Evolutionary conservation across 2,797 vertebrate genomes (phyloP), one percentile per base, ranked within the genome.

Genomic region (Florisuga fusca): DNA sequence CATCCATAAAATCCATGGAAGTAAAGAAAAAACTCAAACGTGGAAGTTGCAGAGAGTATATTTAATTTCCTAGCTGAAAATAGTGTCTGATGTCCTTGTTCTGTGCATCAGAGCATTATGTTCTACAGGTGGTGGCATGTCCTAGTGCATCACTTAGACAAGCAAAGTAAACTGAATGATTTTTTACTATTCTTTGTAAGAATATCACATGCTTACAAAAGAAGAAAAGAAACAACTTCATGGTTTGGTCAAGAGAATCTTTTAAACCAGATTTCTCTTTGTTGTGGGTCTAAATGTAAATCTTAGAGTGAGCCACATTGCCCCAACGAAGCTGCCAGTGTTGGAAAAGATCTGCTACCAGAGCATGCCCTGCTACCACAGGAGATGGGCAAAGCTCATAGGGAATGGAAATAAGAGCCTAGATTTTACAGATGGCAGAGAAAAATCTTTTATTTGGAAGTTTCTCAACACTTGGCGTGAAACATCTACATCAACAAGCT

Each of bases 91-190:
- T 57, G n/a, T 34, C n/a, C 34, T 16, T 23, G 31, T 38, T 66
- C 38, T 51, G 29, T 71, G 59, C 34, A 53, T 51, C 21, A 33
- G n/a, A 36, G 53, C 46, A 15, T n/a, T 46, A 38, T 0, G 0
- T 43, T 63, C 67, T 72, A 31, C 1, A 45, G 62, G 48, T 26
- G 5, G 10, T 66, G 26, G 23, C 54, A 9, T 9, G 62, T 19
- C 36, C 67, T 54, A 48, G 26, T 33, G 13, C 61, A 34, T 50
- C 53, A 43, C 21, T 64, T 34, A n/a, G 45, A 63, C 11, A 58
- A 1, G 5, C 17, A 41, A 67, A 92, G 8, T 34, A 68, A 59
- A 55, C n/a, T 34, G 45, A 16, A 29, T 15, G 27, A 1, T 1
- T 46, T 54, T 71, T 66, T 15, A 13, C 53, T 53, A 2, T 58